Evolutionary conservation across 2,888 invertebrate genomes (phyloP).

Genomic region (Allacma fusca): DNA sequence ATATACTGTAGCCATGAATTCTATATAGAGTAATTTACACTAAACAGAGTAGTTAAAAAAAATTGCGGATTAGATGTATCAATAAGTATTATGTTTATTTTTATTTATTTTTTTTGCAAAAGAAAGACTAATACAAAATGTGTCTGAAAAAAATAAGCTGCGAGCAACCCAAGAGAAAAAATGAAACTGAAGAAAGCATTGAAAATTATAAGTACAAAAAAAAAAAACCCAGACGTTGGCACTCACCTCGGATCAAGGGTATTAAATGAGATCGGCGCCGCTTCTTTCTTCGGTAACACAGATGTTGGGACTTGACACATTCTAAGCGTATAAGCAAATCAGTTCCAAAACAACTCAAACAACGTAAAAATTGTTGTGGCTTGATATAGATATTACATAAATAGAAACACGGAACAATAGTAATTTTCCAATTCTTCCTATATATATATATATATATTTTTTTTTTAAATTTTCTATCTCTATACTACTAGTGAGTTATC

Average conservation of each 20-base stretch:
- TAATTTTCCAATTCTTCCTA: not conserved
- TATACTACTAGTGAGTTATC: no score
- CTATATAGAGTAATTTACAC: no score
- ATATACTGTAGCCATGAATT: no score
- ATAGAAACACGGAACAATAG: not conserved
- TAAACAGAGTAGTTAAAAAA: no score
- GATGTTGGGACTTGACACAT: constrained; percentile 50
- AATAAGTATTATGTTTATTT: no score
- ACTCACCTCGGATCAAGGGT: constrained; percentile 42
- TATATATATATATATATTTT: no score
- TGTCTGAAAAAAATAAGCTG: no score
- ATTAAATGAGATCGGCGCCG: constrained; percentile 37
- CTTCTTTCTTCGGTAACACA: constrained; percentile 50
- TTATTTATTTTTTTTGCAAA: no score
- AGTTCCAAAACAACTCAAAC: constrained; percentile 27
- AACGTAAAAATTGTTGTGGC: constrained; percentile 1
- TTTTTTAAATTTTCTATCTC: no score
- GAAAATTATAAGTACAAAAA: not conserved
- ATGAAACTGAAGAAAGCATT: constrained; percentile 15
- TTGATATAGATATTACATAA: not conserved
- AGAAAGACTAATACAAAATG: no score
- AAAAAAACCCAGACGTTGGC: not conserved
- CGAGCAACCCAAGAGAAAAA: constrained; percentile 2
- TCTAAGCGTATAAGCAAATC: constrained; percentile 47
- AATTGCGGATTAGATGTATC: no score